Evolutionary conservation across 2,113 vertebrate species (phyloP).

Genomic region (Silurus glanis): DNA sequence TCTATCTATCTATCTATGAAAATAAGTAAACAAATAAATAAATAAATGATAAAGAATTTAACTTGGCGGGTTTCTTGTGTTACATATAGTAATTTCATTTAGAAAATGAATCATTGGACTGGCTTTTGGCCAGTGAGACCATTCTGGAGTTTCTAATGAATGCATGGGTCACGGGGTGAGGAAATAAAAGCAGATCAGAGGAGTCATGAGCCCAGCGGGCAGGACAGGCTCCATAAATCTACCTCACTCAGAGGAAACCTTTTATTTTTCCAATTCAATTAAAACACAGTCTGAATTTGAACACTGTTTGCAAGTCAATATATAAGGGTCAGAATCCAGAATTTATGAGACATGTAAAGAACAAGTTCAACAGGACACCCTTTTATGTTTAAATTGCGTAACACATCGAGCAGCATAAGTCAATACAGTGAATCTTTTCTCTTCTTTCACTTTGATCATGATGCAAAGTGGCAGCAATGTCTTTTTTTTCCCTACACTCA

Average conservation of each 20-base stretch:
- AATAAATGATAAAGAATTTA: slow-evolving; percentile 66
- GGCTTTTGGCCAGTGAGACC: slow-evolving; percentile 65
- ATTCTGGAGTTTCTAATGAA: slow-evolving; percentile 72
- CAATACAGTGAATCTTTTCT: slow-evolving; percentile 28
- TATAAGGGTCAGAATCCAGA: slow-evolving; percentile 63
- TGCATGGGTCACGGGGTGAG: slow-evolving; percentile 67
- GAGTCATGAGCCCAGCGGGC: slow-evolving; percentile 65
- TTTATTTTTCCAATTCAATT: slow-evolving; percentile 68
- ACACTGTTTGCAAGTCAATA: slow-evolving; percentile 62
- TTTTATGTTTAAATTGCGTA: slow-evolving; percentile 24
- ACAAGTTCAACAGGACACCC: slow-evolving; percentile 17
- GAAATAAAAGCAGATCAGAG: slow-evolving; percentile 77
- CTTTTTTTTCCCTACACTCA: not conserved
- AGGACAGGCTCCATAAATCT: slow-evolving; percentile 73
- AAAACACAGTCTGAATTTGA: slow-evolving; percentile 70
- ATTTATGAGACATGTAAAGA: slow-evolving; percentile 16
- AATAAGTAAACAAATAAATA: slow-evolving; percentile 55
- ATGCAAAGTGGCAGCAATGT: not conserved
- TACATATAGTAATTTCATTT: slow-evolving; percentile 75
- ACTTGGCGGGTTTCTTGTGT: slow-evolving; percentile 65
- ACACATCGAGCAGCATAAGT: not conserved
- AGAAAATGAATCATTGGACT: slow-evolving; percentile 67
- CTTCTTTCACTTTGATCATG: not conserved
- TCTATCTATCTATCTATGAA: not conserved
- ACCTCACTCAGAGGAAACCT: slow-evolving; percentile 68